Percentiles rank a stretch among this genome's conserved stretches.
These are phyloP conservation scores for Chlorodrepanis virens DNA, from an alignment of 2,113 vertebrate species.

Conservation along the genomic window DNA sequence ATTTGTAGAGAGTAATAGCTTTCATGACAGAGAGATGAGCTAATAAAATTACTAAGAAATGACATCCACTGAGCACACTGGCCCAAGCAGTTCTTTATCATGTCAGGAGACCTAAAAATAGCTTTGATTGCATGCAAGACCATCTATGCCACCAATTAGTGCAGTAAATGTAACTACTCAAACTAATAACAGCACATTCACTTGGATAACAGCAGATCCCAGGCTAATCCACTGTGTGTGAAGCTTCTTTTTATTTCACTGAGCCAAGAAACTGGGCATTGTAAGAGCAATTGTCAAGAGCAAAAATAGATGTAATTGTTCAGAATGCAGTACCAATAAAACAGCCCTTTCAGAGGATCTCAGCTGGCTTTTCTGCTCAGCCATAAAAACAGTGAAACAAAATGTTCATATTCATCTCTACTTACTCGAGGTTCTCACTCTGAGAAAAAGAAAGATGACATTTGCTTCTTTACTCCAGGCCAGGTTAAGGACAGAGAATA, in stretches of 20 bases:
- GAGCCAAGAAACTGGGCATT: background rate
- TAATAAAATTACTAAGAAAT: conserved; percentile 32
- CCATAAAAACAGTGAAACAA: background rate
- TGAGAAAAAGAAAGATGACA: background rate
- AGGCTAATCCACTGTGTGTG: background rate
- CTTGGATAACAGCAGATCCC: background rate
- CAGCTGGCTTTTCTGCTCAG: background rate
- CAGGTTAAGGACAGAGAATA: background rate
- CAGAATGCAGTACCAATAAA: background rate
- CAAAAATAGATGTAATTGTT: background rate
- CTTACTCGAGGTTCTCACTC: background rate
- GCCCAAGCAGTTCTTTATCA: background rate
- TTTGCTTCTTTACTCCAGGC: background rate
- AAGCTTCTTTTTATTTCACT: background rate
- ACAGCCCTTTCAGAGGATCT: background rate
- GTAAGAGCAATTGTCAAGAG: background rate
- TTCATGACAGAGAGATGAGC: background rate
- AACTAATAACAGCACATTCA: background rate
- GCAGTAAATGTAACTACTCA: background rate
- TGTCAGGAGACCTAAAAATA: conserved; percentile 12
- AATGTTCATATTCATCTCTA: background rate
- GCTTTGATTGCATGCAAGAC: background rate
- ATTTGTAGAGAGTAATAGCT: background rate
- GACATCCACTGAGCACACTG: background rate
- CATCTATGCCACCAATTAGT: conserved; percentile 1